Conservation (phyloP, 2,888 invertebrate species). For the Heliconius ismenius region DNA sequence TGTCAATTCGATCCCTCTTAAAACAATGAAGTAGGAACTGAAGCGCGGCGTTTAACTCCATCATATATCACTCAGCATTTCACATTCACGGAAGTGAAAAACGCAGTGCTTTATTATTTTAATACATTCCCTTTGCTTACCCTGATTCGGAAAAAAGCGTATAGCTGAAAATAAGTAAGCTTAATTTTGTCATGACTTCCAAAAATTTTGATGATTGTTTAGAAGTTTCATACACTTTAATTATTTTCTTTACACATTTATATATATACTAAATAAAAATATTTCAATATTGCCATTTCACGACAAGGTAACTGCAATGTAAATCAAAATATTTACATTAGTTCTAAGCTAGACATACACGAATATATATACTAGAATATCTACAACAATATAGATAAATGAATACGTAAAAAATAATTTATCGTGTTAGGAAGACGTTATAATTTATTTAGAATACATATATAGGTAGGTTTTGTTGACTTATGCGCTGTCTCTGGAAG, state of each 20-base stretch:
- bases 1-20: background rate
- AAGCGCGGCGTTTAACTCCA: background rate
- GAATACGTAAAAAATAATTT: background rate
- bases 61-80: background rate
- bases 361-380: background rate
- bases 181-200: no score
- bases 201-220: no score
- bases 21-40: background rate
- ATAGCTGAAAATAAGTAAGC: no score
- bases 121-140: background rate
- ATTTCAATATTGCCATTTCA: slow-evolving; percentile 8
- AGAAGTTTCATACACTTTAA: no score
- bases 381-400: background rate
- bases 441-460: background rate
- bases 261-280: background rate
- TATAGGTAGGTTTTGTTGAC: no score
- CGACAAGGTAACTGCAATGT: background rate
- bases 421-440: background rate
- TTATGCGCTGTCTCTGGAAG: no score
- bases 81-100: background rate
- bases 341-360: background rate
- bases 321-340: background rate
- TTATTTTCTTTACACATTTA: background rate
- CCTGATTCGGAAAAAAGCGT: no score
- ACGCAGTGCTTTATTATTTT: background rate